Evolutionary conservation across 2,888 invertebrate species (phyloP), one percentile per base, ranked within the genome.

Genomic region (Pollenia amentaria): DNA sequence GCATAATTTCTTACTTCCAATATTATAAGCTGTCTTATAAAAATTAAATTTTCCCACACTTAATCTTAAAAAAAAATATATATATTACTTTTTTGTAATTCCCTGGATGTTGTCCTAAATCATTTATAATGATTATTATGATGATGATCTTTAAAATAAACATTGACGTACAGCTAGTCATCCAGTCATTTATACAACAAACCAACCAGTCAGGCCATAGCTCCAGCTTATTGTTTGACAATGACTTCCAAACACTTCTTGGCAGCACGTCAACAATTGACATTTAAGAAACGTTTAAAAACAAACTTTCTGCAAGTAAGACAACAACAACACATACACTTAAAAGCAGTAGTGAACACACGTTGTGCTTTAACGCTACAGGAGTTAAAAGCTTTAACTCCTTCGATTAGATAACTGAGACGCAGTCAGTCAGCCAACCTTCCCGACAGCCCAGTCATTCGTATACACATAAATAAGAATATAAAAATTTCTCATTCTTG

Each of bases 221-320:
- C 51, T 72, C 7, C 65, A 48, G 48, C 55, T 77, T 70, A 55
- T 72, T 77, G 64, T 83, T 72, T 84, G 64, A 62, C 77, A 83
- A 72, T 77, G 70, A 48, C 78, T 51, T 64, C 79, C 73, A 84
- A 78, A 75, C 80, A 87, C 84, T 84, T 84, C 72, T 79, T 73
- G 80, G 84, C 87, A 84, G 87, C 84, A 87, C 73, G 72, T 87
- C 87, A 80, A 44, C 69, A 69, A 82, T 82, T 82, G 53, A 76
- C 69, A 53, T 76, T 76, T 38, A 62, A 76, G 38, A 76, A 69
- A 67, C 65, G 40, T n/a, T 81, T 3, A 60, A 16, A 60, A 18
- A 75, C 3, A 16, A 16, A 21, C 16, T 73, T 29, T 29, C 29
- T 29, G 29, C 29, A 21, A 40, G 3, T 11, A 21, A 18, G 16